Percentiles rank a stretch among this genome's conserved stretches.
phyloP scores from a whole-genome alignment of 2,113 vertebrate species.

The Proterorhinus semilunaris region DNA sequence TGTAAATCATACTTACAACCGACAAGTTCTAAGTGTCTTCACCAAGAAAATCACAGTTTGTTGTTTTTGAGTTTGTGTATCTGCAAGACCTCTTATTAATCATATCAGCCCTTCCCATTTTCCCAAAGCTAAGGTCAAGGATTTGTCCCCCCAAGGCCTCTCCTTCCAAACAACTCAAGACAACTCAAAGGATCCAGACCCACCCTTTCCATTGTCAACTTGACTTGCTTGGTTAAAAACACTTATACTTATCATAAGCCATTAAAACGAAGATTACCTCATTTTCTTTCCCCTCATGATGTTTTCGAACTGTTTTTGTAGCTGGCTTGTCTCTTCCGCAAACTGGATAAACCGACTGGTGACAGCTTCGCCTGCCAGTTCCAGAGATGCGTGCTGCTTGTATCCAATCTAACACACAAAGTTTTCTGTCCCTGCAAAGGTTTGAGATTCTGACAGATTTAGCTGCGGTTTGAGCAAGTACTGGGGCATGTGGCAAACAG shows the following conservation, averaged over 20 bases:
- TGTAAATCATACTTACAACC: no score
- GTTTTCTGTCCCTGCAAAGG: constrained; percentile 22
- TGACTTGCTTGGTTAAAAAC: constrained; percentile 46
- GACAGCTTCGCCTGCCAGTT: constrained; percentile 61
- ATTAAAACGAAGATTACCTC: constrained; percentile 51
- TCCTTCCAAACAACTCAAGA: constrained; percentile 27
- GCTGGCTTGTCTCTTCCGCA: constrained; percentile 63
- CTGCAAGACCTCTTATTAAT: background rate
- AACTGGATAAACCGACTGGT: constrained; percentile 52
- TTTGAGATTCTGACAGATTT: constrained; percentile 61
- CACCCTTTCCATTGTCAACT: constrained; percentile 28
- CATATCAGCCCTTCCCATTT: background rate
- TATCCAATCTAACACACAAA: constrained; percentile 50
- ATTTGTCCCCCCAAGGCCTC: constrained; percentile 10
- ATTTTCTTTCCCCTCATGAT: constrained; percentile 21
- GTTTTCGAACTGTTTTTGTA: constrained; percentile 60
- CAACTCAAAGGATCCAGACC: constrained; percentile 30
- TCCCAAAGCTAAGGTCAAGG: constrained; percentile 26
- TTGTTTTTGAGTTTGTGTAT: background rate
- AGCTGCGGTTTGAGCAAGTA: constrained; percentile 44
- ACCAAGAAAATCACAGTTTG: background rate
- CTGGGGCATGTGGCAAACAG: constrained; percentile 40
- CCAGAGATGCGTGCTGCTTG: constrained; percentile 55
- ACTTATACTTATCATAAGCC: constrained; percentile 59
- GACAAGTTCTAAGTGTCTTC: no score